Percentiles rank a stretch among this genome's conserved stretches.
Conservation (phyloP, 2,797 vertebrate species). For the Rhodeus uyekii region DNA sequence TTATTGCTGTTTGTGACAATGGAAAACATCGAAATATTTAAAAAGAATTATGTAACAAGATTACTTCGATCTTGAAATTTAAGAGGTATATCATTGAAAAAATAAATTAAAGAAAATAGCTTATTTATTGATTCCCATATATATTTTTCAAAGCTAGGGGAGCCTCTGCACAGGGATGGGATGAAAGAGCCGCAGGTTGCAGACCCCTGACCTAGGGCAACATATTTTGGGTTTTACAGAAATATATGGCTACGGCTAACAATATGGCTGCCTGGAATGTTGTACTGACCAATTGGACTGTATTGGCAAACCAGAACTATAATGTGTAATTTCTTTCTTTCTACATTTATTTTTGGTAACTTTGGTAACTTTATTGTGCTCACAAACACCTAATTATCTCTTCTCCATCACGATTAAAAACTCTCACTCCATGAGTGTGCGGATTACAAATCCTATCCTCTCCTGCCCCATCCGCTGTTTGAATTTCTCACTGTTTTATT, state of each 20-base stretch:
- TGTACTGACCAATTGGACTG: background rate
- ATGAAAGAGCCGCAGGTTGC: too few relatives aligned
- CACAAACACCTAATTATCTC: conserved; percentile 13
- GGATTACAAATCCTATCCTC: background rate
- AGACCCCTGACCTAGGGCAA: too few relatives aligned
- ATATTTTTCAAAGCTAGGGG: too few relatives aligned
- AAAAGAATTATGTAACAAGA: too few relatives aligned
- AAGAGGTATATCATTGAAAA: too few relatives aligned
- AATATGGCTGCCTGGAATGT: background rate
- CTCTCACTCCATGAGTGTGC: background rate
- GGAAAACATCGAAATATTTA: too few relatives aligned
- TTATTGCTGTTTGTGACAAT: too few relatives aligned
- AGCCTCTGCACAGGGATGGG: too few relatives aligned
- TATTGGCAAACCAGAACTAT: background rate
- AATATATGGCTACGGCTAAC: background rate
- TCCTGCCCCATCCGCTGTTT: background rate
- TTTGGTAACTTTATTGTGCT: background rate
- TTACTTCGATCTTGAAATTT: too few relatives aligned
- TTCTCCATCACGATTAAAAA: conserved; percentile 16
- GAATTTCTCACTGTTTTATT: conserved; percentile 31
- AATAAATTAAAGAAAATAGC: too few relatives aligned
- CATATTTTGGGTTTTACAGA: background rate
- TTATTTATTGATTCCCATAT: too few relatives aligned
- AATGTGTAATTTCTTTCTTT: background rate
- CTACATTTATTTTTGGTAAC: background rate